Conservation (phyloP, 2,888 invertebrate genomes). For the Heterodera filipjevi region DNA sequence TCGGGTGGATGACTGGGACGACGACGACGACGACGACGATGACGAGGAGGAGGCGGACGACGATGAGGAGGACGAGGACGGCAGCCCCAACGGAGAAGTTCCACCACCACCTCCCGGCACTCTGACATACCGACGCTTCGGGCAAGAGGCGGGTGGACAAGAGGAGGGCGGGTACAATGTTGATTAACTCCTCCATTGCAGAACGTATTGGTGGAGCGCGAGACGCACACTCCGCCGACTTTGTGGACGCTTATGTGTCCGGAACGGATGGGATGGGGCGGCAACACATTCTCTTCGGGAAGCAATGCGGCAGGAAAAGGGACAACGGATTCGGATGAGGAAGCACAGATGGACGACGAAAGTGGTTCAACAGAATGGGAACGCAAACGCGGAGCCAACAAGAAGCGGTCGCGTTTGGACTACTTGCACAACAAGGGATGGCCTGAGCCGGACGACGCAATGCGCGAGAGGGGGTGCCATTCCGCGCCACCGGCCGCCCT, state of each 20-base stretch:
- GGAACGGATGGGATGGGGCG: background rate
- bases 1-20: conserved; percentile 45
- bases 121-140: conserved; percentile 50
- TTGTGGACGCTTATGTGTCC: conserved; percentile 48
- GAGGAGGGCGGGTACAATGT: background rate
- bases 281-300: background rate
- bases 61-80: conserved; percentile 42
- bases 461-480: conserved; percentile 42
- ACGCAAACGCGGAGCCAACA: background rate
- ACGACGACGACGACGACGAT: conserved; percentile 43
- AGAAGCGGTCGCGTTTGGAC: background rate
- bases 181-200: conserved; percentile 36
- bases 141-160: conserved; percentile 44
- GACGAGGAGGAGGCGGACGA: conserved; percentile 43
- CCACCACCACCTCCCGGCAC: conserved; percentile 32
- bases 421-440: conserved; percentile 26
- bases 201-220: conserved; percentile 58
- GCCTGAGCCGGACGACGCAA: conserved; percentile 41
- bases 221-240: conserved; percentile 61
- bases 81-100: conserved; percentile 35
- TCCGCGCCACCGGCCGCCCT: conserved; percentile 46
- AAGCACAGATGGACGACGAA: conserved; percentile 22
- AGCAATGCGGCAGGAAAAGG: background rate
- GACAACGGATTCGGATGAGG: conserved; percentile 41
- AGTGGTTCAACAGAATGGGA: background rate